A percentile compares a stretch with the other conserved stretches of the same genome.
These are phyloP conservation scores for Chelonoidis abingdonii DNA, from an alignment of 2,113 vertebrate genomes.

Conservation along the genomic window DNA sequence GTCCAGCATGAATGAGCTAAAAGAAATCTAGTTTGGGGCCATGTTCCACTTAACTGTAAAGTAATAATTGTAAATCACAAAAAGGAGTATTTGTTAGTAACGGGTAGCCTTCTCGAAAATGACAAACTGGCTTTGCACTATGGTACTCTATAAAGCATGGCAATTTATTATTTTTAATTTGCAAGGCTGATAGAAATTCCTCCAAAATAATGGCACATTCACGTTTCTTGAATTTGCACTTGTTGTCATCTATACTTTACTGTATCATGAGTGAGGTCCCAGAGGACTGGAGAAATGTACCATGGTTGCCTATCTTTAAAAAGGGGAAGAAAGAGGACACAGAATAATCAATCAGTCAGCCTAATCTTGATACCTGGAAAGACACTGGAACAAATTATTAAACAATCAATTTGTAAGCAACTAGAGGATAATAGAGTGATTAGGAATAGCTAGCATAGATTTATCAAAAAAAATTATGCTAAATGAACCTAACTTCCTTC, in stretches of 20 bases:
- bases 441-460: background rate
- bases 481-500: background rate
- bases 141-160: background rate
- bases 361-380: background rate
- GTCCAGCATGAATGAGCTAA: background rate
- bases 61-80: background rate
- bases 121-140: rapidly evolving
- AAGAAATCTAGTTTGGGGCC: background rate
- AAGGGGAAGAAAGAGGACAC: background rate
- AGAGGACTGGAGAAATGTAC: background rate
- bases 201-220: background rate
- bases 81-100: background rate
- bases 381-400: background rate
- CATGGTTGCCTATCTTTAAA: background rate
- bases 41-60: background rate
- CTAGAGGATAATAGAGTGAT: background rate
- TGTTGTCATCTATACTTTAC: background rate
- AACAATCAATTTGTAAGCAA: background rate
- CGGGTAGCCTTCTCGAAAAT: background rate
- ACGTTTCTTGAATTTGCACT: background rate
- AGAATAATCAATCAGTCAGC: background rate
- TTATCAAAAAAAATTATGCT: background rate
- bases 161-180: background rate
- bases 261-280: background rate
- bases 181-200: background rate